Evolutionary conservation across 2,113 vertebrate genomes (phyloP).

Genomic region (Mormyrus lacerda): DNA sequence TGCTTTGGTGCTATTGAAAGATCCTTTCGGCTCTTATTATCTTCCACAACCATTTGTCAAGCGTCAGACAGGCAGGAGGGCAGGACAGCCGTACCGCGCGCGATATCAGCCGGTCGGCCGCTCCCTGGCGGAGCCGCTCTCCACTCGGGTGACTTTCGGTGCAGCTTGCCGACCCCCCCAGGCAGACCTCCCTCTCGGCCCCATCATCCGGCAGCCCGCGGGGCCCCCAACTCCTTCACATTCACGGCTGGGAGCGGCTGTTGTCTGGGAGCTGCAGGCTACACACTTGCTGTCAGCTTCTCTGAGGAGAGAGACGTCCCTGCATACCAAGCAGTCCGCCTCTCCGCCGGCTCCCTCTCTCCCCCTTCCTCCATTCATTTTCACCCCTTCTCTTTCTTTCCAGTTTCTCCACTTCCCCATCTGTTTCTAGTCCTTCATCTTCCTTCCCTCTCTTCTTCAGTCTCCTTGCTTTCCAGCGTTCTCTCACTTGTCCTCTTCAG

Average conservation of each 20-base stretch:
- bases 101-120: neutral
- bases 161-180: neutral
- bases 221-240: constrained; percentile 42
- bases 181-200: constrained; percentile 32
- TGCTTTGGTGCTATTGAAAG: neutral
- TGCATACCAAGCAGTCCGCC: constrained; percentile 56
- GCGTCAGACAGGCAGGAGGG: neutral
- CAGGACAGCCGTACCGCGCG: neutral
- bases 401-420: neutral
- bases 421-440: neutral
- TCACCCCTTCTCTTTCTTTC: neutral
- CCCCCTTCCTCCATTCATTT: constrained; percentile 27
- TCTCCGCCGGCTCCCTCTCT: constrained; percentile 42
- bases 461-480: neutral
- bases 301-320: constrained; percentile 40
- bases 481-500: neutral
- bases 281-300: constrained; percentile 55
- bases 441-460: neutral
- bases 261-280: constrained; percentile 56
- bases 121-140: neutral
- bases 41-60: neutral
- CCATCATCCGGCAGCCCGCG: constrained; percentile 36
- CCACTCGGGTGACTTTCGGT: neutral
- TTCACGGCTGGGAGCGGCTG: constrained; percentile 46
- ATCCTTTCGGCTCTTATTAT: neutral